These are phyloP conservation scores for Ganaspis brasiliensis DNA, from an alignment of 2,888 invertebrate species.

Conservation along the genomic window DNA sequence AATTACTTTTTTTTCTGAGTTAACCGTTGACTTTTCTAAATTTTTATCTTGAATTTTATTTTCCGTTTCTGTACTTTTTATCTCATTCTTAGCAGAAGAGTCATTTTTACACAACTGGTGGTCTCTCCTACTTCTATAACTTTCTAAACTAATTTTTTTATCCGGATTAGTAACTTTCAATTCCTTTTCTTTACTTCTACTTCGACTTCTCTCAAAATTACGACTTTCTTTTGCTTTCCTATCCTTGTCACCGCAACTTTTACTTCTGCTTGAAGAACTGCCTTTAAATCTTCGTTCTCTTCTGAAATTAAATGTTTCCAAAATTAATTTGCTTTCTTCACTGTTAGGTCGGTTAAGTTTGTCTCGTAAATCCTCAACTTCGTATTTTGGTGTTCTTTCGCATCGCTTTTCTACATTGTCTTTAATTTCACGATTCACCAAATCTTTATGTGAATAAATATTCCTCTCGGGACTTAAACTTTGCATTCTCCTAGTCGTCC, in stretches of 20 bases:
- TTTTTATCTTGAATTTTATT: too few relatives aligned
- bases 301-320: not conserved
- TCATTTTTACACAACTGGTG: not conserved
- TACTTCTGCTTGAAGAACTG: not conserved
- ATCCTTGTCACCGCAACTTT: not conserved
- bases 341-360: not conserved
- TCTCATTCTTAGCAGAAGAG: not conserved
- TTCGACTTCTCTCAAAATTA: conserved; percentile 17
- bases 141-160: conserved; percentile 4
- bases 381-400: not conserved
- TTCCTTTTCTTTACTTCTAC: conserved; percentile 6
- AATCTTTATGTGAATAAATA: not conserved
- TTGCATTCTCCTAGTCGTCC: not conserved
- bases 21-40: too few relatives aligned
- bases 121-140: not conserved
- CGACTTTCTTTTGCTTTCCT: not conserved
- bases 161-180: not conserved
- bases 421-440: not conserved
- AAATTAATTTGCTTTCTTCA: not conserved
- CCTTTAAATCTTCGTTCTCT: not conserved
- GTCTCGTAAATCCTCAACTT: not conserved
- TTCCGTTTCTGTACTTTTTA: not conserved
- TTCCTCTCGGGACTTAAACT: conserved; percentile 13
- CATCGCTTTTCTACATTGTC: not conserved
- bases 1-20: not conserved